Base-by-base conservation (phyloP, 2,113 vertebrate species). In the Alligator mississippiensis region DNA sequence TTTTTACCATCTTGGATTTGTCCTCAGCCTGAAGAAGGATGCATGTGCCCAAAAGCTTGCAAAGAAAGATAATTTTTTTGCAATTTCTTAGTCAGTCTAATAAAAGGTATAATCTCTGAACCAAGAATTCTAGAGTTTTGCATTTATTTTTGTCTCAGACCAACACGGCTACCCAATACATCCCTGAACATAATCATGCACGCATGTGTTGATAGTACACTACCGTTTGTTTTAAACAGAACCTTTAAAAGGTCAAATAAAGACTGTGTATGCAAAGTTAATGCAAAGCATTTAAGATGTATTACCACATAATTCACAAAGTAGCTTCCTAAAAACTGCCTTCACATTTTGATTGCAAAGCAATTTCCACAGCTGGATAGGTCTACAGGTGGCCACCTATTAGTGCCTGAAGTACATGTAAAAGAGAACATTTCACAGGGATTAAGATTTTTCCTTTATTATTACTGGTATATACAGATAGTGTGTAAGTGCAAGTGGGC, bases 221-320 rank as follows among this genome's bases (percentile, higher is more conserved):
- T 58, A 79, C 83, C 38, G 19, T 27, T 27, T 12, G 2, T 64
- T 85, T 63, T 68, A 75, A 85, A 28, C 62, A n/a, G 22, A 85
- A 68, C 82, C 30, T 19, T 75, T 25, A 63, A 85, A 80, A 96
- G 93, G 92, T 89, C 87, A 93, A 77, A 80, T 47, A 64, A 72
- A 70, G 68, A 63, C 66, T 28, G 24, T 63, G 80, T 82, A 79
- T 80, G 89, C 78, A 58, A 34, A 9, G 28, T 66, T 10, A 14
- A 83, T 38, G 74, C n/a, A 75, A 83, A 54, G 74, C n/a, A 75
- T 64, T 16, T 88, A 60, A 72, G 90, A 68, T 89, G 59, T 1
- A 76, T 62, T 72, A 24, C 60, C 19, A 55, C 60, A 82, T 22
- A 24, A 80, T 17, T 25, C 59, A 81, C n/a, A 3, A 22, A 76